Percentiles rank a stretch among this genome's conserved stretches.
These are phyloP conservation scores for Scaptomyza reducta DNA, from an alignment of 2,888 invertebrate species.

Conservation along the genomic window DNA sequence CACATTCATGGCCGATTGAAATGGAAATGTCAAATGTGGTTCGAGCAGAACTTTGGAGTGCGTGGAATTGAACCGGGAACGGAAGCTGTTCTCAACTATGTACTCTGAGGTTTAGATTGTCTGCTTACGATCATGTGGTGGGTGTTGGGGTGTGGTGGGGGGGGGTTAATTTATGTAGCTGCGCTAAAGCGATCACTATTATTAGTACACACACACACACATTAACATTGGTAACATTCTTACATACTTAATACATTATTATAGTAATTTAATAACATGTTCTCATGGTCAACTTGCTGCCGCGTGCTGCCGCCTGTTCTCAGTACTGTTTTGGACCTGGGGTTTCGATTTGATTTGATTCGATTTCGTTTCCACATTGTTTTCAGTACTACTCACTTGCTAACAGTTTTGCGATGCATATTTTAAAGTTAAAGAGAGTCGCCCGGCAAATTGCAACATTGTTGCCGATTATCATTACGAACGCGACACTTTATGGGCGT, in stretches of 20 bases:
- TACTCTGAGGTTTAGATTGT: neutral
- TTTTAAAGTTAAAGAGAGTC: slow-evolving; percentile 76
- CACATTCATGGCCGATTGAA: slow-evolving; percentile 26
- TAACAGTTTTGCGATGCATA: slow-evolving; percentile 60
- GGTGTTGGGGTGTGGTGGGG: too few relatives aligned
- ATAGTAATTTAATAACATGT: slow-evolving; percentile 82
- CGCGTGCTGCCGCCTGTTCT: slow-evolving; percentile 63
- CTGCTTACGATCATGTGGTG: slow-evolving; percentile 34
- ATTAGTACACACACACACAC: slow-evolving; percentile 78
- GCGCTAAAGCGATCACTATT: slow-evolving; percentile 70
- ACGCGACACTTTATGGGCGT: slow-evolving; percentile 72
- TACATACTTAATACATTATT: slow-evolving; percentile 80
- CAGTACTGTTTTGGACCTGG: too few relatives aligned
- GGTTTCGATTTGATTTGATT: slow-evolving; percentile 32
- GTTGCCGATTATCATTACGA: slow-evolving; percentile 68
- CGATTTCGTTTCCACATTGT: slow-evolving; percentile 32
- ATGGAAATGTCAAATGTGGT: slow-evolving; percentile 61
- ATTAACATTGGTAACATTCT: slow-evolving; percentile 82
- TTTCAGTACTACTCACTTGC: slow-evolving; percentile 14
- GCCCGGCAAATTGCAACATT: slow-evolving; percentile 52
- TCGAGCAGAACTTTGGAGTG: slow-evolving; percentile 29
- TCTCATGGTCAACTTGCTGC: slow-evolving; percentile 82
- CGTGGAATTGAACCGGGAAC: slow-evolving; percentile 42
- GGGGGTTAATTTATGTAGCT: slow-evolving; percentile 53
- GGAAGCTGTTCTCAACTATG: slow-evolving; percentile 32